Base-by-base conservation (phyloP, 2,113 vertebrate species). In the Chionodraco myersi region DNA sequence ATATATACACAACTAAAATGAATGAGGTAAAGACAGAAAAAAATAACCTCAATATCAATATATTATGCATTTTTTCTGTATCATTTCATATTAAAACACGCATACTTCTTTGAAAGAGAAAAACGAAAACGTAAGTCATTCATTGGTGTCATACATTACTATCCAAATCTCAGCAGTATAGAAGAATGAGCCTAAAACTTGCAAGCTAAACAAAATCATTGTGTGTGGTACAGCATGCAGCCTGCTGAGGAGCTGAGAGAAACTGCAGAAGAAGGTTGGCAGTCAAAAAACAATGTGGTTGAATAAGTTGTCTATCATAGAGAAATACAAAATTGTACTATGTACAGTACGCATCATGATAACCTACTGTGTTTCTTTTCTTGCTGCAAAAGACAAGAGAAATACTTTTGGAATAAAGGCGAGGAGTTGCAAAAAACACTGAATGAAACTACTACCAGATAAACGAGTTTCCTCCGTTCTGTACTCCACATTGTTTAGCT, bases 141-240 rank as follows among this genome's bases (percentile, higher is more conserved):
- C 94, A 93, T 93, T 92, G 92, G 89, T 90, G 90, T 94, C 92
- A 86, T 89, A 92, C 84, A 84, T 90, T 75, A 77, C 75, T 64
- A 84, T 88, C 83, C 90, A 89, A 86, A 88, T 91, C 84, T 85
- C 86, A 91, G 87, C 88, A 88, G 88, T 73, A 83, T 15, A 77
- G 79, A 77, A 68, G 73, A 82, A 79, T 69, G 51, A 81, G 52
- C 76, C 75, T 84, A 81, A 73, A 85, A 81, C 61, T 77, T 26
- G 73, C 57, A 23, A 77, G 47, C 77, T 71, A 73, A 86, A 79
- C 80, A 73, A 60, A 73, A 72, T 82, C 64, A 64, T 75, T 83
- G 71, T 65, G 45, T 72, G 52, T 84, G 79, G 79, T 54, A 62
- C 70, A 82, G 81, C 73, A 67, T 74, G 77, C 76, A 80, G 79